Evolutionary conservation across 2,113 vertebrate genomes (phyloP).

Genomic region (Noctilio leporinus): DNA sequence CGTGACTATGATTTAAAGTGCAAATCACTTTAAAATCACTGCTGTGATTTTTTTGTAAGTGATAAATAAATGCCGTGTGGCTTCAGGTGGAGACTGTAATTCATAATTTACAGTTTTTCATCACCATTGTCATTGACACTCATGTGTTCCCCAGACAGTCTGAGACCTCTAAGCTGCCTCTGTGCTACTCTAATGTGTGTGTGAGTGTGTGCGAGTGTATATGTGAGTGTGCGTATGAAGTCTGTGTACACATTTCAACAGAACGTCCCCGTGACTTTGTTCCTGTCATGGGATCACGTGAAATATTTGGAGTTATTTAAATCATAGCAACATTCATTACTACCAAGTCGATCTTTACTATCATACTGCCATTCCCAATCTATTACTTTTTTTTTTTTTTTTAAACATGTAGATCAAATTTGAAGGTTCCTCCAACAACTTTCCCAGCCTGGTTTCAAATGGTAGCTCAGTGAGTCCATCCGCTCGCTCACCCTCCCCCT

Average conservation of each 20-base stretch:
- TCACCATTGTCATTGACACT: not conserved
- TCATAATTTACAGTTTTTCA: not conserved
- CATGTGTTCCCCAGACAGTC: not conserved
- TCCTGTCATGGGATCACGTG: not conserved
- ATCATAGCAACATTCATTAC: not conserved
- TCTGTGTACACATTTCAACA: not conserved
- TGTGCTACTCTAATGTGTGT: not conserved
- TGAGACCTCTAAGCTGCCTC: not conserved
- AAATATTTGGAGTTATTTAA: not conserved
- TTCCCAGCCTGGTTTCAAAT: not conserved
- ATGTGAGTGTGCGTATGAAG: not conserved
- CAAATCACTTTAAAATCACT: not conserved
- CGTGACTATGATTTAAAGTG: not conserved
- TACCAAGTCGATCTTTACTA: not conserved
- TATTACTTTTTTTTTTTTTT: not conserved
- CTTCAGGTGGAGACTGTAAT: not conserved
- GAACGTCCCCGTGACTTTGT: constrained; percentile 2
- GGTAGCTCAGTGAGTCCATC: not conserved
- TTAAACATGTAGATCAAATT: not conserved
- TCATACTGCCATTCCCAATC: not conserved
- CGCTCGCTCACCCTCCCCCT: not conserved
- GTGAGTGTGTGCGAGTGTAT: not conserved
- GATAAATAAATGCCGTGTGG: not conserved
- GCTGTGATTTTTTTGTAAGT: not conserved
- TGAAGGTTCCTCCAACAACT: not conserved